phyloP scores from a whole-genome alignment of 1,140 invertebrate species.

The Trichonephila clavipes region DNA sequence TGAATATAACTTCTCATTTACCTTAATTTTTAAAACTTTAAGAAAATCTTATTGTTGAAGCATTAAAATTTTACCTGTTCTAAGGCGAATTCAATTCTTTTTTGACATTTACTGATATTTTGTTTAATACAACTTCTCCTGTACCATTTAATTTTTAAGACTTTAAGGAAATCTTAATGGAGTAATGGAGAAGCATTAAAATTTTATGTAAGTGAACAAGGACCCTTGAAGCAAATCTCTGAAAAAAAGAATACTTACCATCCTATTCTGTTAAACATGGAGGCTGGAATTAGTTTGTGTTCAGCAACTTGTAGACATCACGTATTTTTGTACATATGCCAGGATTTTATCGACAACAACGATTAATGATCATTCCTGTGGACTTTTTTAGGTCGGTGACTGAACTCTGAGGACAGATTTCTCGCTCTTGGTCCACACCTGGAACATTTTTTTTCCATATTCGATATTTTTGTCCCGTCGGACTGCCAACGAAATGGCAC shows the following conservation, averaged over 20 bases:
- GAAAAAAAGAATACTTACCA: constrained; percentile 5
- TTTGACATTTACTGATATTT: too few relatives aligned
- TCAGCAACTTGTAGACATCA: constrained; percentile 66
- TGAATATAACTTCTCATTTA: too few relatives aligned
- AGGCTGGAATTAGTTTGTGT: background rate
- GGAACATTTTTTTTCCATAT: background rate
- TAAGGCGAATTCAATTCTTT: too few relatives aligned
- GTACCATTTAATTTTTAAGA: too few relatives aligned
- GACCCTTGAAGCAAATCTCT: too few relatives aligned
- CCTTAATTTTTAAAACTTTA: too few relatives aligned
- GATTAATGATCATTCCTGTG: constrained; percentile 72
- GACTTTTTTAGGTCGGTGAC: constrained; percentile 68
- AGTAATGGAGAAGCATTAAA: too few relatives aligned
- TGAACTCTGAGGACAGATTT: constrained; percentile 72
- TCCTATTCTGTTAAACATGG: background rate
- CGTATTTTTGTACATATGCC: constrained; percentile 30
- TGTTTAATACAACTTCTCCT: too few relatives aligned
- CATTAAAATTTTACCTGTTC: too few relatives aligned
- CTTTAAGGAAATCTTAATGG: too few relatives aligned
- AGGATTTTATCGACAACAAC: constrained; percentile 49
- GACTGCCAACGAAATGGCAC: constrained; percentile 33
- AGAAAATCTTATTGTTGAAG: too few relatives aligned
- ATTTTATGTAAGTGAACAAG: too few relatives aligned
- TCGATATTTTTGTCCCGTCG: constrained; percentile 67
- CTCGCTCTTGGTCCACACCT: constrained; percentile 58